phyloP scores from a whole-genome alignment of 2,888 invertebrate species.

The Agelastica alni region DNA sequence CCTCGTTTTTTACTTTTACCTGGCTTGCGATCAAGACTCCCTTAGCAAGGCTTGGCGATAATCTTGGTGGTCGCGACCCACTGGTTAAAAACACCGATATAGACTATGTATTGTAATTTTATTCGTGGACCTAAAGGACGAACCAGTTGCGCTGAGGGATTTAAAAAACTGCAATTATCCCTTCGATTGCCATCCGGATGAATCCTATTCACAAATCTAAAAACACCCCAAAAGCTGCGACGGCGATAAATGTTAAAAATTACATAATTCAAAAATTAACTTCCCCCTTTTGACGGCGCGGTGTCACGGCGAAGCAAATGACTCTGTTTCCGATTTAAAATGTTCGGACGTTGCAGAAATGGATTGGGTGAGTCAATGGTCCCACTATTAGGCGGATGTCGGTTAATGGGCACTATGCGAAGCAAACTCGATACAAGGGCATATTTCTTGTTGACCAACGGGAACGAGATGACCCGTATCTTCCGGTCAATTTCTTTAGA shows the following conservation, averaged over 20 bases:
- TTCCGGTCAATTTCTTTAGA: slow-evolving; percentile 38
- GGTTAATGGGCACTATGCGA: slow-evolving; percentile 38
- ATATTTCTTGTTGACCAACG: slow-evolving; percentile 39
- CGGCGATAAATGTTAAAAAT: slow-evolving; percentile 48
- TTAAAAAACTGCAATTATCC: too few relatives aligned
- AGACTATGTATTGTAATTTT: too few relatives aligned
- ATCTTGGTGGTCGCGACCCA: too few relatives aligned
- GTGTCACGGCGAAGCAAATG: slow-evolving; percentile 53
- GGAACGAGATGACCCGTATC: slow-evolving; percentile 32
- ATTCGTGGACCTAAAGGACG: too few relatives aligned
- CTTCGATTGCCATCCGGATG: too few relatives aligned
- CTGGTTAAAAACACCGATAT: too few relatives aligned
- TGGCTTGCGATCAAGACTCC: too few relatives aligned
- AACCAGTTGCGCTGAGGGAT: too few relatives aligned
- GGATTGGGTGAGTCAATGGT: slow-evolving; percentile 25
- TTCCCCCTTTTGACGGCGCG: slow-evolving; percentile 54
- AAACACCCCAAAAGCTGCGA: too few relatives aligned
- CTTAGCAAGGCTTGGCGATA: too few relatives aligned
- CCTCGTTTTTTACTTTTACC: too few relatives aligned
- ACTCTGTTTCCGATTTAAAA: slow-evolving; percentile 55
- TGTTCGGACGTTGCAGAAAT: slow-evolving; percentile 21
- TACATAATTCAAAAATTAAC: slow-evolving; percentile 55
- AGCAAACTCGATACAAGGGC: slow-evolving; percentile 25
- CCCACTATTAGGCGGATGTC: slow-evolving; percentile 28
- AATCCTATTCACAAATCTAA: too few relatives aligned